Evolutionary conservation across 1,140 invertebrate genomes (phyloP).

Genomic region (Ceratina japonica): DNA sequence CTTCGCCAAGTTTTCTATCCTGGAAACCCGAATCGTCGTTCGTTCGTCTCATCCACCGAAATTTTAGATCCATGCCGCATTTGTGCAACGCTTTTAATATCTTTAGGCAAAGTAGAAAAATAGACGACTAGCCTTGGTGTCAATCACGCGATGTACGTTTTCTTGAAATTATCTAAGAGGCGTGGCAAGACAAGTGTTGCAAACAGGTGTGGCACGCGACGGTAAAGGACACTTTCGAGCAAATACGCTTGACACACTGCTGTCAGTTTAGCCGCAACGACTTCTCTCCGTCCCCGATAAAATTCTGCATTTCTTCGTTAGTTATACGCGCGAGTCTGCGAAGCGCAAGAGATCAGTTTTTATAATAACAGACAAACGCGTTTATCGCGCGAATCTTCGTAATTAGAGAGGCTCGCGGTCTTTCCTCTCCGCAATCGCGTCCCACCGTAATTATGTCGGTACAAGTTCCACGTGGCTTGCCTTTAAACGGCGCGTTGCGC

Average conservation of each 20-base stretch:
- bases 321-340: no score
- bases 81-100: no score
- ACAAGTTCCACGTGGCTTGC: conserved; percentile 45
- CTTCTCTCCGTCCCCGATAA: no score
- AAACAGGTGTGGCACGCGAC: conserved; percentile 33
- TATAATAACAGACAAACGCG: no score
- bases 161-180: not conserved
- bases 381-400: conserved; percentile 19
- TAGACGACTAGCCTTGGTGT: not conserved
- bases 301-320: no score
- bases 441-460: conserved; percentile 52
- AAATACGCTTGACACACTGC: not conserved
- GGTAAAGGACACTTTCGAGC: conserved; percentile 3
- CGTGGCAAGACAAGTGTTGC: conserved; percentile 25
- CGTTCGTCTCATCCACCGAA: not conserved
- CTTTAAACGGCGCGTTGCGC: conserved; percentile 42
- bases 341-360: no score
- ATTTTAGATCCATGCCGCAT: not conserved
- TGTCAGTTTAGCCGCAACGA: no score
- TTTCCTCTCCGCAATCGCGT: conserved; percentile 28
- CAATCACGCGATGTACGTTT: not conserved
- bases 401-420: conserved; percentile 15
- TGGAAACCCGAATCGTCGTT: conserved; percentile 1
- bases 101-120: not conserved
- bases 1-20: not conserved